phyloP scores from a whole-genome alignment of 2,888 invertebrate species.

The Pycnomerus fuliginosus region DNA sequence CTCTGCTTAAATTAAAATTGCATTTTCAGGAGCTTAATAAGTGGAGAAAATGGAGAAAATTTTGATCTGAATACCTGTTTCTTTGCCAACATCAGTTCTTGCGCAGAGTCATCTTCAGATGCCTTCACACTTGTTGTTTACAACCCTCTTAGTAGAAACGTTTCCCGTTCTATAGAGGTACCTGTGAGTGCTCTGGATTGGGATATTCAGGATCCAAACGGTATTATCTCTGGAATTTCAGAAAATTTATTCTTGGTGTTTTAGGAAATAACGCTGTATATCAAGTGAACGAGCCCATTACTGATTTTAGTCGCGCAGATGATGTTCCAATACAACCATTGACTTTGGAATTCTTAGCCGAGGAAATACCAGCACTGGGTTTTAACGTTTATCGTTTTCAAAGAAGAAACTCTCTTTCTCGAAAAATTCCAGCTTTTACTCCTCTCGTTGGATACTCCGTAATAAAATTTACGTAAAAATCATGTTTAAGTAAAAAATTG shows the following conservation, averaged over 20 bases:
- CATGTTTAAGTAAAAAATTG: too few relatives aligned
- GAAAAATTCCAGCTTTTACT: too few relatives aligned
- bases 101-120: slow-evolving; percentile 56
- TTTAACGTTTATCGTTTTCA: slow-evolving; percentile 22
- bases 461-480: too few relatives aligned
- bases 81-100: slow-evolving; percentile 63
- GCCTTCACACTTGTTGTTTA: slow-evolving; percentile 61
- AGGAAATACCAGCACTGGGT: slow-evolving; percentile 23
- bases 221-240: too few relatives aligned
- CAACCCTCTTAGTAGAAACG: slow-evolving; percentile 61
- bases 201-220: slow-evolving; percentile 15
- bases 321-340: slow-evolving; percentile 10
- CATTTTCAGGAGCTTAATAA: too few relatives aligned
- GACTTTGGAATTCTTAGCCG: slow-evolving; percentile 21
- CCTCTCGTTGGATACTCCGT: too few relatives aligned
- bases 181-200: slow-evolving; percentile 53
- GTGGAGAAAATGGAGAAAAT: too few relatives aligned
- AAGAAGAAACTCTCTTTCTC: too few relatives aligned
- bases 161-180: too few relatives aligned
- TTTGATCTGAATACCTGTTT: slow-evolving; percentile 56
- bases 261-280: slow-evolving; percentile 20
- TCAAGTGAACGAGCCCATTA: slow-evolving; percentile 22
- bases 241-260: too few relatives aligned
- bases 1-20: too few relatives aligned
- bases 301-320: slow-evolving; percentile 22